These are phyloP conservation scores for Loxodonta africana DNA, from an alignment of 2,113 vertebrate genomes.

Conservation along the genomic window DNA sequence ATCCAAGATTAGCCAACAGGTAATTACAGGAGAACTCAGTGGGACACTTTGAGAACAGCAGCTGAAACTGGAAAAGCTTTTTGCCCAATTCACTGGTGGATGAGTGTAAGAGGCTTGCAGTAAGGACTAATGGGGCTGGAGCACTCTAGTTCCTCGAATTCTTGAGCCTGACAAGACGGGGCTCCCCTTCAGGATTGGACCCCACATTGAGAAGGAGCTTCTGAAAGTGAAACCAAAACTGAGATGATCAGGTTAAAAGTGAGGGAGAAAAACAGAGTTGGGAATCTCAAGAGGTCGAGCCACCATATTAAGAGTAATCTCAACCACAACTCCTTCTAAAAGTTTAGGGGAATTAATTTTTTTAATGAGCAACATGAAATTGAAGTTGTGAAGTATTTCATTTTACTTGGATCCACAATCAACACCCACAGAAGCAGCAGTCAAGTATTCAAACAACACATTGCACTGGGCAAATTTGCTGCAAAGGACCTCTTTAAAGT, in stretches of 20 bases:
- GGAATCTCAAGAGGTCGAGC: neutral
- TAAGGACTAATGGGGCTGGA: neutral
- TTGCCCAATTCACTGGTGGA: neutral
- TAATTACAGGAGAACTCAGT: neutral
- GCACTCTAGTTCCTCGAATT: neutral
- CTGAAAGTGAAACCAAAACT: neutral
- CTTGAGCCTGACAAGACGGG: neutral
- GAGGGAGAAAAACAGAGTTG: neutral
- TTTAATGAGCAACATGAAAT: neutral
- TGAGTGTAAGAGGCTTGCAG: neutral
- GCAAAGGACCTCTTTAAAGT: too few relatives aligned
- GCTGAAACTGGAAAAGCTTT: neutral
- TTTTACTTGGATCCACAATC: too few relatives aligned
- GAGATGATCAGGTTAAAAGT: neutral
- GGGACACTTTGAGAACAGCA: neutral
- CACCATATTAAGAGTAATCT: neutral
- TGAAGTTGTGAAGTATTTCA: too few relatives aligned
- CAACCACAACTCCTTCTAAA: neutral
- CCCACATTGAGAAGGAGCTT: neutral
- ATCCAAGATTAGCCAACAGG: neutral
- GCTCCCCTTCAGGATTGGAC: neutral
- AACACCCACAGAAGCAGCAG: too few relatives aligned
- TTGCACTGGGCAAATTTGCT: too few relatives aligned
- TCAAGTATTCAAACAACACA: too few relatives aligned
- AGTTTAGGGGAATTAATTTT: neutral